phyloP scores from a whole-genome alignment of 2,113 vertebrate species.

The Bubo blakistoni region DNA sequence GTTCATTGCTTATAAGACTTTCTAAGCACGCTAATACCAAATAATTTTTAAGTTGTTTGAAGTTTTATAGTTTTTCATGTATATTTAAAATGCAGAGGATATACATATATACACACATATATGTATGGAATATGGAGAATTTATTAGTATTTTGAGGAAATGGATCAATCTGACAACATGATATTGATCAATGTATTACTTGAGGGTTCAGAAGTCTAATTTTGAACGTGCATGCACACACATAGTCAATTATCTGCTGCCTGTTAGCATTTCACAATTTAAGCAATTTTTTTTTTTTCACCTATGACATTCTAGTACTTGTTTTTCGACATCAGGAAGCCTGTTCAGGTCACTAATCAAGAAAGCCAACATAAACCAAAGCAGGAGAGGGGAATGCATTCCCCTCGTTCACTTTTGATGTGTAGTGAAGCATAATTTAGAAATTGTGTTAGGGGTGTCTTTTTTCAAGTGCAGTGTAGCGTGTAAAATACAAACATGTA shows the following conservation, averaged over 20 bases:
- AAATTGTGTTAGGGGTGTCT: background rate
- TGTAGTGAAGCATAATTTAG: background rate
- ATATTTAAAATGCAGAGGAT: background rate
- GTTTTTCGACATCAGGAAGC: background rate
- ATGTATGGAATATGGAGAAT: background rate
- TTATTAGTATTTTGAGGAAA: background rate
- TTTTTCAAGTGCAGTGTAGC: background rate
- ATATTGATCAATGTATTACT: background rate
- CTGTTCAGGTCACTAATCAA: background rate
- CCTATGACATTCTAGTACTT: background rate
- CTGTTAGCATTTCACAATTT: background rate
- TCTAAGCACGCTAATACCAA: background rate
- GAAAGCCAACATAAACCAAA: background rate
- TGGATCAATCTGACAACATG: background rate
- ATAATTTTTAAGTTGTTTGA: background rate
- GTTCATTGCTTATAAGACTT: background rate
- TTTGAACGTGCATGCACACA: background rate
- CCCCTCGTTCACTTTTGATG: background rate
- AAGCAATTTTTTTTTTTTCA: background rate
- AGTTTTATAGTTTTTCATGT: background rate
- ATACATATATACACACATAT: background rate
- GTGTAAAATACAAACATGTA: background rate
- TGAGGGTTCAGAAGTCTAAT: background rate
- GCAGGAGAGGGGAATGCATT: background rate
- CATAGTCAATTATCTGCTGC: background rate